Evolutionary conservation across 2,888 invertebrate species (phyloP).

Genomic region (Lasius fuliginosus): DNA sequence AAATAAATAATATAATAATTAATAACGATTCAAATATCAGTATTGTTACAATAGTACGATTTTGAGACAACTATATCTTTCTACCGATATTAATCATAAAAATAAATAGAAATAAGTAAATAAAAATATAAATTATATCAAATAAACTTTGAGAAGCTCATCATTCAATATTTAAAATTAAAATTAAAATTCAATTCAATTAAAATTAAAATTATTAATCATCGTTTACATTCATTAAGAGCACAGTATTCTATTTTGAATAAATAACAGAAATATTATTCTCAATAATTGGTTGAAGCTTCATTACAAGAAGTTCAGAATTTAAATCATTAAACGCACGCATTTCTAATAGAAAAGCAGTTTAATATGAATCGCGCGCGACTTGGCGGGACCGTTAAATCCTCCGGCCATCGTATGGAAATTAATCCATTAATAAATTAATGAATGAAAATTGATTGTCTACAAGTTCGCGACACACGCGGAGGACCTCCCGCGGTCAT

Average conservation of each 20-base stretch:
- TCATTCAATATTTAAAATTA: too few relatives aligned
- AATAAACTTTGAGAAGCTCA: too few relatives aligned
- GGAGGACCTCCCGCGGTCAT: slow-evolving; percentile 74
- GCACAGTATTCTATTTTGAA: not conserved
- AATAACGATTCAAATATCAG: too few relatives aligned
- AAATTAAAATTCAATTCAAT: too few relatives aligned
- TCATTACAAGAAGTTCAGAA: not conserved
- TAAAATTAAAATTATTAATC: not conserved
- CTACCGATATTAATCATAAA: too few relatives aligned
- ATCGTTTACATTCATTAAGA: not conserved
- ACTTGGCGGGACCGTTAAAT: not conserved
- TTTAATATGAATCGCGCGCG: not conserved
- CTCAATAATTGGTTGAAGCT: not conserved
- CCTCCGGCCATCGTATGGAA: slow-evolving; percentile 77
- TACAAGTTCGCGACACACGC: slow-evolving; percentile 71
- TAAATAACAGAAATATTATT: not conserved
- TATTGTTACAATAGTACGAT: not conserved
- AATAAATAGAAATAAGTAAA: too few relatives aligned
- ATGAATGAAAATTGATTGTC: slow-evolving; percentile 81
- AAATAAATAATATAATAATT: too few relatives aligned
- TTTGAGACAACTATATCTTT: too few relatives aligned
- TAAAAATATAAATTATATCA: too few relatives aligned
- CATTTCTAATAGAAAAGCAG: not conserved
- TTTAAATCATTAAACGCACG: not conserved
- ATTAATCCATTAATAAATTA: slow-evolving; percentile 70